Base-by-base conservation (phyloP, 2,797 vertebrate species). In the Pangasius larnaudii region DNA sequence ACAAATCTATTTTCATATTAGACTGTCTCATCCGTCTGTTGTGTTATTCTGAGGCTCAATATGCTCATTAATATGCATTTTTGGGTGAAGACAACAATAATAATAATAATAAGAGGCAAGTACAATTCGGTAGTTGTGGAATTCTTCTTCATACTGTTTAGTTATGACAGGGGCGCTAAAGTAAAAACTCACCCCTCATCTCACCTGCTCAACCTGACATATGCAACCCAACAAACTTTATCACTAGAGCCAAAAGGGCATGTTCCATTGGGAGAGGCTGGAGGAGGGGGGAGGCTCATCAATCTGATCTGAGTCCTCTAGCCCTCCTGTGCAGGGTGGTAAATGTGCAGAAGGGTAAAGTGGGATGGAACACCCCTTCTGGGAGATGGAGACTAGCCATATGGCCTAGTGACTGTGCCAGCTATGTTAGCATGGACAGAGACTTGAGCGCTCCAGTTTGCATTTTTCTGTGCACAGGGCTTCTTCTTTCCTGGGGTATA, bases 321-420 rank as follows among this genome's bases (percentile, higher is more conserved):
- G 91, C 91, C 91, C 91, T 92, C 89, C 89, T 91, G 91, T 87
- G 91, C 87, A 89, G 91, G 91, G 91, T 92, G 92, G 93, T 92
- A 92, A 93, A 93, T 93, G 90, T 92, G 91, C 91, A 91, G 90
- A 89, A 90, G 91, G 90, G 91, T 92, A 91, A 89, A 90, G 89
- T 88, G 92, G 93, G 91, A 92, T 92, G 86, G 92, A 91, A 92
- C 92, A 91, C 89, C 91, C 90, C 93, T 92, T 91, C 89, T 91
- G 93, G 93, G 93, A 93, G 79, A 87, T 87, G 92, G 91, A 91
- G 92, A 91, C 89, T 90, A 91, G 92, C 93, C 92, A 93, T 93
- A 93, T 93, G 93, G 93, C 91, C 92, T 88, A 84, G 87, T 90
- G 88, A 89, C 90, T 86, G 88, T 92, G 90, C 93, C 93, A 93